Conservation (phyloP, 1,140 invertebrate genomes). For the Zaprionus africanus region DNA sequence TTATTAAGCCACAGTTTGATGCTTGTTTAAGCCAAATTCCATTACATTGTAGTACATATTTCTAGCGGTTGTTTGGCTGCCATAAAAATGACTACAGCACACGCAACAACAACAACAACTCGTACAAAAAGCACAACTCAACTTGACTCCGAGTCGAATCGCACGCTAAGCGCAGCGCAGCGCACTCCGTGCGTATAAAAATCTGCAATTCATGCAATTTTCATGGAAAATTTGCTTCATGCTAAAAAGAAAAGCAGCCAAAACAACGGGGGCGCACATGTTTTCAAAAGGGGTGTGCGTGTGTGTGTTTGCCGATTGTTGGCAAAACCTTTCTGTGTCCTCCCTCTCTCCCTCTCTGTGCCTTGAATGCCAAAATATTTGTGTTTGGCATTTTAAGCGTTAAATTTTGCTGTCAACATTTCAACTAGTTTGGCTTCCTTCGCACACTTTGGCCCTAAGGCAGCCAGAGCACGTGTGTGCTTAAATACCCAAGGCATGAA, state of each 20-base stretch:
- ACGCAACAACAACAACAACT: conserved; percentile 55
- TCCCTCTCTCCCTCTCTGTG: conserved; percentile 41
- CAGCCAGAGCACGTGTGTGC: conserved; percentile 47
- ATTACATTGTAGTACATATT: conserved; percentile 46
- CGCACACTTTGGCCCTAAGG: no score
- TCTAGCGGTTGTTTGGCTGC: conserved; percentile 36
- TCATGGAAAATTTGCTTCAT: conserved; percentile 79
- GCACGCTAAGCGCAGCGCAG: conserved; percentile 56
- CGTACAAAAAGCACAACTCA: conserved; percentile 27
- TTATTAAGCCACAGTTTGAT: conserved; percentile 46
- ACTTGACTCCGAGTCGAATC: conserved; percentile 20
- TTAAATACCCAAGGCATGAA: conserved; percentile 35
- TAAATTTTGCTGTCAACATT: conserved; percentile 80
- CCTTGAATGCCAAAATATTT: conserved; percentile 80
- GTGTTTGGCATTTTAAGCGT: conserved; percentile 81
- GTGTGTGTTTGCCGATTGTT: conserved; percentile 29
- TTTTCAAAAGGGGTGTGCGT: conserved; percentile 1
- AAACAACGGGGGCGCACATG: conserved; percentile 32
- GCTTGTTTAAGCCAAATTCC: conserved; percentile 38
- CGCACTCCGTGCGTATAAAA: conserved; percentile 80
- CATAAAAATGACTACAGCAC: conserved; percentile 73
- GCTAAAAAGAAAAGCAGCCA: conserved; percentile 45
- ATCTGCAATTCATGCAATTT: conserved; percentile 83
- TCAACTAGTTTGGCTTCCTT: conserved; percentile 16
- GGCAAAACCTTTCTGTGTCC: conserved; percentile 30